A percentile compares a stretch with the other conserved stretches of the same genome.
Conservation (phyloP, 2,797 vertebrate genomes). For the Tangara arthus region DNA sequence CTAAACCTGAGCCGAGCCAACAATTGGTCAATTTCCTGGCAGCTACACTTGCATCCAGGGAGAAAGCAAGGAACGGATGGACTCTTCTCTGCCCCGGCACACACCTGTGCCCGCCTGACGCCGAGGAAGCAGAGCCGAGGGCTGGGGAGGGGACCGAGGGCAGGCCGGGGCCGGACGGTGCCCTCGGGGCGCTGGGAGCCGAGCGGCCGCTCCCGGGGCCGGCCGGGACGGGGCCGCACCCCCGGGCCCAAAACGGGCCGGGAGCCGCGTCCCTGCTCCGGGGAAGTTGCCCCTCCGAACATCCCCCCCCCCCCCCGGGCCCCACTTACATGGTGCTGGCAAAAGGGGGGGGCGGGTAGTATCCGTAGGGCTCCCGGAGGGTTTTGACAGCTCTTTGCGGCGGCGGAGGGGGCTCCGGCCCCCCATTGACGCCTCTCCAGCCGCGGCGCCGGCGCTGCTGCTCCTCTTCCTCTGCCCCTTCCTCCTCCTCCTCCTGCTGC, state of each 20-base stretch:
- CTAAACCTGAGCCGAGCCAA: not conserved
- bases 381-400: conserved; percentile 45
- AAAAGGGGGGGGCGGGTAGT: conserved; percentile 49
- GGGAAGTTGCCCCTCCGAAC: not conserved
- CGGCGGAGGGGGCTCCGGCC: conserved; percentile 60
- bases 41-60: not conserved
- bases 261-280: not conserved
- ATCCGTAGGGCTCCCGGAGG: conserved; percentile 50
- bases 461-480: conserved; percentile 52
- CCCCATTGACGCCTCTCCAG: conserved; percentile 77
- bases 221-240: not conserved
- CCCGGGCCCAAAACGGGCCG: not conserved
- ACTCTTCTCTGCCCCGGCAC: fast-evolving
- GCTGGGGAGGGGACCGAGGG: not conserved
- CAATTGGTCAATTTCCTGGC: not conserved
- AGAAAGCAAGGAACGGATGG: not conserved
- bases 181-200: not conserved
- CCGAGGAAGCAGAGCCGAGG: not conserved
- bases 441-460: conserved; percentile 68
- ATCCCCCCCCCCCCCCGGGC: not conserved
- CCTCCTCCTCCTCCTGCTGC: conserved; percentile 51
- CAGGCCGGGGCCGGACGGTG: not conserved
- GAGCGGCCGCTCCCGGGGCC: not conserved
- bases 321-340: conserved; percentile 55
- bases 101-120: not conserved